A percentile compares a stretch with the other conserved stretches of the same genome.
Conservation (phyloP, 1,140 invertebrate genomes). For the Sitodiplosis mosellana region DNA sequence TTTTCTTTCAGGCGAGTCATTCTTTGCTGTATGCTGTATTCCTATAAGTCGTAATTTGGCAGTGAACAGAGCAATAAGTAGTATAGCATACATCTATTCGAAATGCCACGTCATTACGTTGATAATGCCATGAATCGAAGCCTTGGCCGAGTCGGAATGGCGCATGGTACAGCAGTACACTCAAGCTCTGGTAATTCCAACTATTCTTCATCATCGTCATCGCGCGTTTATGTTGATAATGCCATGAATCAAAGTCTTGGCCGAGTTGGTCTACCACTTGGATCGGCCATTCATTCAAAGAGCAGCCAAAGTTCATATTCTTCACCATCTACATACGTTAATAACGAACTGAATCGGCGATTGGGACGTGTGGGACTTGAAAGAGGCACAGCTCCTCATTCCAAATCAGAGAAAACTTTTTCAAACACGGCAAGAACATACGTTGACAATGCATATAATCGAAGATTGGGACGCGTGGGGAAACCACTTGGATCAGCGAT, state of each 20-base stretch:
- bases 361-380: background rate
- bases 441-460: background rate
- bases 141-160: background rate
- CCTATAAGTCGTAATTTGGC: too few relatives aligned
- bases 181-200: background rate
- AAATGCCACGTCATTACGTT: background rate
- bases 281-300: background rate
- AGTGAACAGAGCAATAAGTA: too few relatives aligned
- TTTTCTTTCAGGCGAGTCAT: too few relatives aligned
- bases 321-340: background rate
- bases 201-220: background rate
- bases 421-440: background rate
- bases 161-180: background rate
- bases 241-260: background rate
- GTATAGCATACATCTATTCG: too few relatives aligned
- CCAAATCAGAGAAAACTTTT: background rate
- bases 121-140: background rate
- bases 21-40: too few relatives aligned
- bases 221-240: background rate
- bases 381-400: background rate
- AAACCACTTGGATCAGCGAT: background rate
- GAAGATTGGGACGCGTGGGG: background rate
- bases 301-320: background rate
- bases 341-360: background rate
- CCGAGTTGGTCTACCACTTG: background rate